A percentile compares a stretch with the other conserved stretches of the same genome.
Conservation (phyloP, 35 echinoderm and acorn worm genomes). For the Apostichopus californicus region DNA sequence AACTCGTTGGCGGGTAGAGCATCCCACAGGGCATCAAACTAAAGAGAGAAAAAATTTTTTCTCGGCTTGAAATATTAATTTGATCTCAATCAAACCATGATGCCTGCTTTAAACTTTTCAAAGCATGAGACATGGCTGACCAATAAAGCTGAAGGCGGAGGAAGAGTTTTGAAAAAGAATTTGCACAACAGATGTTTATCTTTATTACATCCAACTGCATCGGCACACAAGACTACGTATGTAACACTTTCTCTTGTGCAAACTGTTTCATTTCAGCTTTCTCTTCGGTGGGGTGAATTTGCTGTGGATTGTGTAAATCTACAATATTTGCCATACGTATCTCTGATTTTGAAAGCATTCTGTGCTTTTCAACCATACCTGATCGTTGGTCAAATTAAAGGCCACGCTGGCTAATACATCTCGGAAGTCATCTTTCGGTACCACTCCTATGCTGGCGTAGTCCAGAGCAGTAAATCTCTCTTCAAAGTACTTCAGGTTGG, state of each 20-base stretch:
- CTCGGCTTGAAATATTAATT: too few species aligned
- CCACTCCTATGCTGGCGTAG: slow-evolving; percentile 90
- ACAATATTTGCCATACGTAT: too few species aligned
- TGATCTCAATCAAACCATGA: too few species aligned
- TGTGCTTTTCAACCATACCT: slow-evolving; percentile 57
- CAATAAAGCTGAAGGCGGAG: too few species aligned
- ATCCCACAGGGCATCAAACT: slow-evolving; percentile 90
- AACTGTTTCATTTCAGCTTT: background rate
- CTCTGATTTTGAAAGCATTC: background rate
- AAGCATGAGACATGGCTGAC: too few species aligned
- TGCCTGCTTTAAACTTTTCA: too few species aligned
- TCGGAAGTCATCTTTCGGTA: slow-evolving; percentile 86
- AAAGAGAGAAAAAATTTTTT: background rate
- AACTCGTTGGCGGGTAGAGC: slow-evolving; percentile 80
- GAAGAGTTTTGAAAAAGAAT: too few species aligned
- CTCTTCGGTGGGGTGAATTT: background rate
- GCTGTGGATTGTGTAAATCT: too few species aligned
- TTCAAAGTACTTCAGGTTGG: slow-evolving; percentile 63
- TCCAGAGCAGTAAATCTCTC: slow-evolving; percentile 82
- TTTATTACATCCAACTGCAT: too few species aligned
- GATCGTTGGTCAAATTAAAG: slow-evolving; percentile 72
- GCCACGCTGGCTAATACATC: slow-evolving; percentile 73
- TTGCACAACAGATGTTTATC: too few species aligned
- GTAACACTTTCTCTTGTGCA: background rate
- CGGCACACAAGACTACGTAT: background rate